Evolutionary conservation across 1,140 invertebrate species (phyloP).

Genomic region (Colletes gigas): DNA sequence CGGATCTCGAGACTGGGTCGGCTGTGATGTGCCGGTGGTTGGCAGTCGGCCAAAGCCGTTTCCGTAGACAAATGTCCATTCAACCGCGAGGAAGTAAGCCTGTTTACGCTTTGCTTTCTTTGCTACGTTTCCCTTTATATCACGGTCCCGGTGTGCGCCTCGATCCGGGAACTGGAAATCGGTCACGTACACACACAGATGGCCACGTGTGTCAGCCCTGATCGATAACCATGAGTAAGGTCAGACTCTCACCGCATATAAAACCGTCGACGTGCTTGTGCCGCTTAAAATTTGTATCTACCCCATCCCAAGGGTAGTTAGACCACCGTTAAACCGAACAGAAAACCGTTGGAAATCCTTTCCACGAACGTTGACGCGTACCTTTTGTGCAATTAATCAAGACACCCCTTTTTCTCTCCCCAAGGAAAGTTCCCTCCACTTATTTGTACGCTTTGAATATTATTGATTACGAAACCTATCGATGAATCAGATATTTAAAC

Average conservation of each 20-base stretch:
- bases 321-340: too few species aligned
- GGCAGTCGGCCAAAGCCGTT: slow-evolving; percentile 61
- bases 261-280: background rate
- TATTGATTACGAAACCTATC: too few species aligned
- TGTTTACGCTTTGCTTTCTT: slow-evolving; percentile 63
- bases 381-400: too few species aligned
- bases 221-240: slow-evolving; percentile 32
- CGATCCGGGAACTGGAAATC: slow-evolving; percentile 44
- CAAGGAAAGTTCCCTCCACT: too few species aligned
- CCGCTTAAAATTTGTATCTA: slow-evolving; percentile 2
- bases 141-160: slow-evolving; percentile 7
- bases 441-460: too few species aligned
- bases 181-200: slow-evolving; percentile 31
- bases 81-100: slow-evolving; percentile 57
- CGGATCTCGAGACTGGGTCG: slow-evolving; percentile 55
- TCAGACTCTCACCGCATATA: slow-evolving; percentile 3
- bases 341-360: too few species aligned
- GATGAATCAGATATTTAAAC: too few species aligned
- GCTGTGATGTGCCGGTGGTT: slow-evolving; percentile 56
- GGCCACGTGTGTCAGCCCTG: background rate
- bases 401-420: too few species aligned
- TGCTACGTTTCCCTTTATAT: slow-evolving; percentile 45
- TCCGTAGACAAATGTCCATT: slow-evolving; percentile 67
- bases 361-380: too few species aligned
- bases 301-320: background rate